A percentile compares a stretch with the other conserved stretches of the same genome.
phyloP scores from a whole-genome alignment of 2,797 vertebrate genomes.

The Periophthalmus magnuspinnatus region DNA sequence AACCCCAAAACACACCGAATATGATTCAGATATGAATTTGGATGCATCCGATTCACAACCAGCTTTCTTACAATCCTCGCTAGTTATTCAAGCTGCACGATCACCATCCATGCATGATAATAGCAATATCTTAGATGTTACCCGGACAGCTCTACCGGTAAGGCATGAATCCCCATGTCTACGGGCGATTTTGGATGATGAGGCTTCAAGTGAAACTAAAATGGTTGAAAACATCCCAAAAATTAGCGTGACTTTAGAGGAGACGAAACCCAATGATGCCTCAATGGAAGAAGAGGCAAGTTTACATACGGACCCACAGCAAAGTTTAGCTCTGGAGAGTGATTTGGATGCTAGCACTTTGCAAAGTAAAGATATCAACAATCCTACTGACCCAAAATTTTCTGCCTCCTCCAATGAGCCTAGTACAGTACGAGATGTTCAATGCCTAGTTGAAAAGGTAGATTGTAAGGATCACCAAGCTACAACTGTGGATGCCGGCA shows the following conservation, averaged over 20 bases:
- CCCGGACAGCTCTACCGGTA: conserved; percentile 71
- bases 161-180: conserved; percentile 83
- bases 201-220: conserved; percentile 80
- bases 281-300: conserved; percentile 69
- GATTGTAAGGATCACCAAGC: conserved; percentile 58
- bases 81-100: conserved; percentile 85
- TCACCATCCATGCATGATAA: conserved; percentile 87
- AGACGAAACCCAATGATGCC: conserved; percentile 75
- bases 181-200: conserved; percentile 88
- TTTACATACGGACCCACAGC: conserved; percentile 38
- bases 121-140: conserved; percentile 83
- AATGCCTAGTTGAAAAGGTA: conserved; percentile 41
- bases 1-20: conserved; percentile 86
- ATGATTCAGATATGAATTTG: conserved; percentile 88
- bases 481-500: conserved; percentile 26
- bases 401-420: conserved; percentile 44
- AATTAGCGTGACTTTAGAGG: conserved; percentile 76
- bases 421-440: conserved; percentile 36
- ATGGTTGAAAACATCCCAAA: conserved; percentile 76
- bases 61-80: conserved; percentile 89
- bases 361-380: conserved; percentile 58
- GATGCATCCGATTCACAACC: conserved; percentile 92
- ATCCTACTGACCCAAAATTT: conserved; percentile 36
- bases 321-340: conserved; percentile 74
- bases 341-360: conserved; percentile 57